These are phyloP conservation scores for Melinaea marsaeus DNA, from an alignment of 2,888 invertebrate genomes.

Conservation along the genomic window DNA sequence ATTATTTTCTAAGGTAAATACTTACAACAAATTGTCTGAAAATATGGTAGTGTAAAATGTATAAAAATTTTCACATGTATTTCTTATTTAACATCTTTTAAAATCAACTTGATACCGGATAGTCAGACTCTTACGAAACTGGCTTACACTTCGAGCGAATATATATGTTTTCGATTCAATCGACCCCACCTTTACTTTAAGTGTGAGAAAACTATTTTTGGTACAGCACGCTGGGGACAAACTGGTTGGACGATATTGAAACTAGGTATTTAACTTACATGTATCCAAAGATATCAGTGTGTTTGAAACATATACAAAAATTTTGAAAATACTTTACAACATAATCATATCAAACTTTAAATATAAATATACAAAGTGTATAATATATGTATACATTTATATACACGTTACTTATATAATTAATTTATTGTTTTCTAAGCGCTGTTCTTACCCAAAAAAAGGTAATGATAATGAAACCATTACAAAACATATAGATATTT, in stretches of 20 bases:
- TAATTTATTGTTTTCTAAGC: too few species aligned
- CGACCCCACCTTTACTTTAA: slow-evolving; percentile 49
- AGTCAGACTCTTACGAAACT: not conserved
- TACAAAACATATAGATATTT: not conserved
- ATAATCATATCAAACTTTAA: too few species aligned
- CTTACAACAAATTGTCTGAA: not conserved
- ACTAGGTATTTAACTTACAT: slow-evolving; percentile 21
- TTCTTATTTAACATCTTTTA: not conserved
- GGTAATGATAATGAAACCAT: too few species aligned
- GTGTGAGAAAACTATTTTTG: slow-evolving; percentile 64
- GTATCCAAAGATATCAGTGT: slow-evolving; percentile 12
- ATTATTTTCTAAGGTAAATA: too few species aligned
- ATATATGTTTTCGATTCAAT: slow-evolving; percentile 58
- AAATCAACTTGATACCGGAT: not conserved
- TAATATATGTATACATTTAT: too few species aligned
- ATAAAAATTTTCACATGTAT: not conserved
- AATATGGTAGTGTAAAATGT: not conserved
- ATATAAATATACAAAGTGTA: too few species aligned
- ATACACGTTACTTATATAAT: too few species aligned
- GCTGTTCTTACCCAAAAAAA: too few species aligned
- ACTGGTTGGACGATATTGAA: slow-evolving; percentile 37
- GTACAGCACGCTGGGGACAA: slow-evolving; percentile 47
- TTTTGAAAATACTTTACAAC: too few species aligned
- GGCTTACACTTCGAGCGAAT: slow-evolving; percentile 30
- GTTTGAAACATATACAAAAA: not conserved